Conservation (phyloP, 2,113 vertebrate genomes). For the Centropus bengalensis region DNA sequence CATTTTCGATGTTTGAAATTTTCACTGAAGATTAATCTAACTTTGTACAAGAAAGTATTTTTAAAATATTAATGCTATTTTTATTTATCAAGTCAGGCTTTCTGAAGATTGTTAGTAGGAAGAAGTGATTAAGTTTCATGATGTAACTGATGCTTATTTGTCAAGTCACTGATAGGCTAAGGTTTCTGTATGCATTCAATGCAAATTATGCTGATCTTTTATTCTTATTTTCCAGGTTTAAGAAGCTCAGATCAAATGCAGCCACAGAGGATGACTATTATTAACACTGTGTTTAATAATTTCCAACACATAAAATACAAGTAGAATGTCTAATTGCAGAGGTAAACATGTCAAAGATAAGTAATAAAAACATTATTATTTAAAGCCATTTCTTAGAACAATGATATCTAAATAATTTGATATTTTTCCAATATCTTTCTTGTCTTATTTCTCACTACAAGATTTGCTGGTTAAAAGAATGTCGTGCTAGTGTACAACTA, state of each 20-base stretch:
- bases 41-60: background rate
- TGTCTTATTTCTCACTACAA: background rate
- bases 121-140: slow-evolving; percentile 14
- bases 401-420: background rate
- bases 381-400: background rate
- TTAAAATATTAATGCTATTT: slow-evolving; percentile 56
- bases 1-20: background rate
- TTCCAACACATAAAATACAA: background rate
- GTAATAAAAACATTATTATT: background rate
- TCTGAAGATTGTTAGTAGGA: slow-evolving; percentile 19
- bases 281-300: background rate
- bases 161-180: slow-evolving; percentile 22
- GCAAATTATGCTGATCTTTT: slow-evolving; percentile 6
- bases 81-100: background rate
- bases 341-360: background rate
- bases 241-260: background rate
- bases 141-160: slow-evolving; percentile 13
- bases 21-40: background rate
- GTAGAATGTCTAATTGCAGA: background rate
- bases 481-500: background rate
- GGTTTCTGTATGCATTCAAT: slow-evolving; percentile 13
- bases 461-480: background rate
- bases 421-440: background rate
- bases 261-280: background rate
- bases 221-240: background rate